Percentiles rank a stretch among this genome's conserved stretches.
Conservation (phyloP, 2,888 invertebrate species). For the Strigamia crassipes region DNA sequence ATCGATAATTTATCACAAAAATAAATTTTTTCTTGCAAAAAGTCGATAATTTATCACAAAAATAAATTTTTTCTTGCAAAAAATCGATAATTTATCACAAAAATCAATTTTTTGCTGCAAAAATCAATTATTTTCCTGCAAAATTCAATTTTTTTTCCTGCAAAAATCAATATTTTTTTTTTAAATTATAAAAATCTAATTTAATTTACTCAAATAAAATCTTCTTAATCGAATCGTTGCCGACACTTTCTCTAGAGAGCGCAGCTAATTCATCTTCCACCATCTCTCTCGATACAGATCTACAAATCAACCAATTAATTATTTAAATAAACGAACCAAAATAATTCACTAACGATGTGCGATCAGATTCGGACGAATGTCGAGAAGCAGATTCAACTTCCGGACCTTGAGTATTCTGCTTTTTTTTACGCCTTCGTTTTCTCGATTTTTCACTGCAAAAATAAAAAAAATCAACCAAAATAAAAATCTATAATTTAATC, state of each 20-base stretch:
- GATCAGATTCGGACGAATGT: not conserved
- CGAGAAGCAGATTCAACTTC: not conserved
- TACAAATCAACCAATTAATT: not conserved
- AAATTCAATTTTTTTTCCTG: not conserved
- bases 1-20: too few species aligned
- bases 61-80: too few species aligned
- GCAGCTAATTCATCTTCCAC: not conserved
- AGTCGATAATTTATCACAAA: too few species aligned
- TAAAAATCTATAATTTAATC: too few species aligned
- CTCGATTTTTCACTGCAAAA: not conserved
- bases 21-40: too few species aligned
- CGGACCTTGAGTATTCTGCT: not conserved
- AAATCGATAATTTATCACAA: too few species aligned
- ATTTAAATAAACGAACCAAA: not conserved
- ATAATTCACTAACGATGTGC: not conserved
- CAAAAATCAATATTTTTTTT: too few species aligned
- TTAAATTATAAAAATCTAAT: too few species aligned
- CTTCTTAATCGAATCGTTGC: not conserved
- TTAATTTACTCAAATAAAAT: not conserved
- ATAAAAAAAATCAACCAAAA: not conserved
- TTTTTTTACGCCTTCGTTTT: not conserved
- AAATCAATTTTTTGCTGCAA: too few species aligned
- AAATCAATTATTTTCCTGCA: not conserved
- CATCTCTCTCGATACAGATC: not conserved
- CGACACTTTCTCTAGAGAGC: not conserved